phyloP scores from a whole-genome alignment of 2,888 invertebrate species.

The Aspidiotus rigidus region DNA sequence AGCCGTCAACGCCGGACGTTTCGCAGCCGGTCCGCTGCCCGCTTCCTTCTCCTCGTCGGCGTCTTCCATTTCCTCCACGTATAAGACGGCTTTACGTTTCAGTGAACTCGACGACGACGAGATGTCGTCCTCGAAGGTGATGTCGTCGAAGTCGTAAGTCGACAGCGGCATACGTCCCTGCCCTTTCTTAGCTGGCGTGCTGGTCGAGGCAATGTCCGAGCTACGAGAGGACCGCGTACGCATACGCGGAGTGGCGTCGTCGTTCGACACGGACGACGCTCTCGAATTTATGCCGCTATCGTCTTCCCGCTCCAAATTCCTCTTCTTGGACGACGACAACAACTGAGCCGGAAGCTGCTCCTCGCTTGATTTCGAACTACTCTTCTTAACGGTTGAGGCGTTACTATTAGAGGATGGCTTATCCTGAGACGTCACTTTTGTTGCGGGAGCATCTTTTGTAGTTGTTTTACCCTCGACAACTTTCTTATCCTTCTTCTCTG shows the following conservation, averaged over 20 bases:
- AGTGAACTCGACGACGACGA: background rate
- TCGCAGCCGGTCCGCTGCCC: constrained; percentile 4
- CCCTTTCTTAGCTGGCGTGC: constrained; percentile 24
- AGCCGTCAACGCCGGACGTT: background rate
- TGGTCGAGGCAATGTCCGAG: constrained; percentile 12
- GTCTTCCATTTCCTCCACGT: constrained; percentile 24
- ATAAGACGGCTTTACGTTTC: constrained; percentile 22
- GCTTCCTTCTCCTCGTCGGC: background rate
- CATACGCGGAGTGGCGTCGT: constrained; percentile 18
- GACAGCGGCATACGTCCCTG: constrained; percentile 16
- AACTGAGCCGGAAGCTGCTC: background rate
- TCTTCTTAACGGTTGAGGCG: background rate
- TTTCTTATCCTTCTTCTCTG: constrained; percentile 10
- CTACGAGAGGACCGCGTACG: constrained; percentile 20
- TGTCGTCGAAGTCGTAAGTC: constrained; percentile 24
- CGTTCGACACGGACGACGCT: constrained; percentile 23
- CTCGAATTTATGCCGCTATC: constrained; percentile 28
- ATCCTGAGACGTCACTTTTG: background rate
- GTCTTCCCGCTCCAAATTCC: constrained; percentile 9
- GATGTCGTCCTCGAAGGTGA: constrained; percentile 18
- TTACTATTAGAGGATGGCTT: background rate
- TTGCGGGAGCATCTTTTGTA: background rate
- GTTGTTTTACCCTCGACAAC: background rate
- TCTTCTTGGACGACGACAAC: background rate
- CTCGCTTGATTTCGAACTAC: background rate